Evolutionary conservation across 2,888 invertebrate genomes (phyloP), one percentile per base, ranked within the genome.

Genomic region (Ischnus inquisitorius): DNA sequence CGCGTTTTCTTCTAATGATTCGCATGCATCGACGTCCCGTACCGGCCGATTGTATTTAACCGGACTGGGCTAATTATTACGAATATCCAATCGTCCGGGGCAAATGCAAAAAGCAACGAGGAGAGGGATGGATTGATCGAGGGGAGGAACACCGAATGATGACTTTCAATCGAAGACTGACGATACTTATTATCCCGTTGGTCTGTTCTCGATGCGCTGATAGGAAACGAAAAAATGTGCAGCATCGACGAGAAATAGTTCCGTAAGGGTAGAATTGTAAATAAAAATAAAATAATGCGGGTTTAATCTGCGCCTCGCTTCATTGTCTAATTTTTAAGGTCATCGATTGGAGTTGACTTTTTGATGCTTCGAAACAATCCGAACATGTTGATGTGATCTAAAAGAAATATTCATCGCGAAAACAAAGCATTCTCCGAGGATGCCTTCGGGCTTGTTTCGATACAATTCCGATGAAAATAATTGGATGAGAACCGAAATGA

Each of bases 51-150:
- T 28, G 72, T 46, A 62, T 78, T 78, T 78, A 69, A 79, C 57
- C 19, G 64, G 78, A 84, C 74, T 75, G 81, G 80, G 60, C 81
- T 84, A 84, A 84, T 84, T 84, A 78, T 84, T 75, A 84, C 81
- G 84, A 84, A 79, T 79, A 79, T 84, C 25, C 81, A 81, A 81
- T 79, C 78, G 71, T n/a, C 14, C 25, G 14, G 60, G 48, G 46
- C 28, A 67, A 65, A 43, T 22, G 16, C 14, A 14, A 39, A 28
- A 28, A 41, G 41, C 28, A 28, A 19, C 2, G 62, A 22, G 19
- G 19, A 46, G n/a, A 34, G 60, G 34, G 46, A n/a, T 48, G 16
- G 68, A 51, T 48, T 34, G 65, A 79, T 82, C 64, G 64, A 71
- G 51, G 60, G 75, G 74, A 78, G 65, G 34, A 28, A 57, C 16